Evolutionary conservation across 2,888 invertebrate genomes (phyloP).

Genomic region (Euzetes globulus): DNA sequence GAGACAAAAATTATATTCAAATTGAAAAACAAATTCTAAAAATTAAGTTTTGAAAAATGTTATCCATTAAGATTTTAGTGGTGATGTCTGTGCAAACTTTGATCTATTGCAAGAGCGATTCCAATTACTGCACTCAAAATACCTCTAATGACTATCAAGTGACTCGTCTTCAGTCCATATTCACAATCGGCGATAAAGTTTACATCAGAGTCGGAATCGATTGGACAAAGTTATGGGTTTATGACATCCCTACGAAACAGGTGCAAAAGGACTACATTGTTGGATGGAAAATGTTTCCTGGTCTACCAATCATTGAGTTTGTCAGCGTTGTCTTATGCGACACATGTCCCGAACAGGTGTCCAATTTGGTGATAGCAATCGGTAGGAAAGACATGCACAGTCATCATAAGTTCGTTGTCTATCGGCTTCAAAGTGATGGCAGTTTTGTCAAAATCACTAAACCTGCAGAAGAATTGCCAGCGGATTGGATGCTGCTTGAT

Average conservation of each 20-base stretch:
- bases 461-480: neutral
- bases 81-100: neutral
- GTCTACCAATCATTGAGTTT: neutral
- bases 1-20: too few relatives aligned
- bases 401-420: neutral
- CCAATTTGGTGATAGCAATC: slow-evolving; percentile 1
- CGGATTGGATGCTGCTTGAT: neutral
- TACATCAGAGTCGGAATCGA: neutral
- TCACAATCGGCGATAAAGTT: neutral
- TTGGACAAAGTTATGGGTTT: neutral
- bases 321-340: neutral
- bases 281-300: neutral
- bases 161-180: neutral
- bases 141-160: neutral
- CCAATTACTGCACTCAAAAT: neutral
- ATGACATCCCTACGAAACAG: neutral
- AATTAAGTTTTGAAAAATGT: too few relatives aligned
- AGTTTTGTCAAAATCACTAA: neutral
- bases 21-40: too few relatives aligned
- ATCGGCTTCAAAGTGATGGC: neutral
- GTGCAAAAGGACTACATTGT: neutral
- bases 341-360: neutral
- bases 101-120: neutral
- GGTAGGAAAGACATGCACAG: neutral
- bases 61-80: too few relatives aligned